A percentile compares a stretch with the other conserved stretches of the same genome.
Conservation (phyloP, 1,140 invertebrate species). For the Galendromus occidentalis region DNA sequence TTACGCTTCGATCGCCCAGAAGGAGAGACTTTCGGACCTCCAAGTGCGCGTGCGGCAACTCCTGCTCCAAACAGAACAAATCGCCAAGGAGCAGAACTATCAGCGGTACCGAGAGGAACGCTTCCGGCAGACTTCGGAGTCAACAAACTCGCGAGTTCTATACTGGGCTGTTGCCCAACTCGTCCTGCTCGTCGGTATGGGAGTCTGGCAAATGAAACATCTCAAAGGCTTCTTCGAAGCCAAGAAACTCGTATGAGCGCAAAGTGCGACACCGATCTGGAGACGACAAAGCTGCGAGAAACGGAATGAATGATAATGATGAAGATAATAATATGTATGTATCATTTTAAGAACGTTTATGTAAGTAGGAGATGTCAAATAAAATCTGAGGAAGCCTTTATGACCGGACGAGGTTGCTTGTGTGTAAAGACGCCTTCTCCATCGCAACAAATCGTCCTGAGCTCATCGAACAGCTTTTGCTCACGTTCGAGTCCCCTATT, state of each 20-base stretch:
- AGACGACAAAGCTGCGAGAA: background rate
- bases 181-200: slow-evolving; percentile 67
- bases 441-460: too few species aligned
- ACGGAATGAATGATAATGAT: background rate
- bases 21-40: slow-evolving; percentile 88
- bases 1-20: slow-evolving; percentile 89
- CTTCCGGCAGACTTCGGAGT: slow-evolving; percentile 91
- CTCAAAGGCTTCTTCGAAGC: slow-evolving; percentile 98
- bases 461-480: too few species aligned
- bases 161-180: slow-evolving; percentile 96
- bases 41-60: slow-evolving; percentile 86
- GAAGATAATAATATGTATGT: too few species aligned
- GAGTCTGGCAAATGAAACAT: slow-evolving; percentile 97
- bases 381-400: too few species aligned
- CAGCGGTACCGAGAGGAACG: slow-evolving; percentile 96
- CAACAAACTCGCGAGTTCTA: slow-evolving; percentile 83
- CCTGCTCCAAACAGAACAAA: slow-evolving; percentile 93
- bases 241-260: slow-evolving; percentile 79
- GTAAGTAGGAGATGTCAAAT: too few species aligned
- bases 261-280: background rate
- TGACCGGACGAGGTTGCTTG: too few species aligned
- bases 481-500: too few species aligned
- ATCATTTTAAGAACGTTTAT: too few species aligned
- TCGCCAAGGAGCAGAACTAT: slow-evolving; percentile 98
- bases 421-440: too few species aligned